These are phyloP conservation scores for Cyprinodon brontotheroides DNA, from an alignment of 2,113 vertebrate species.

Conservation along the genomic window DNA sequence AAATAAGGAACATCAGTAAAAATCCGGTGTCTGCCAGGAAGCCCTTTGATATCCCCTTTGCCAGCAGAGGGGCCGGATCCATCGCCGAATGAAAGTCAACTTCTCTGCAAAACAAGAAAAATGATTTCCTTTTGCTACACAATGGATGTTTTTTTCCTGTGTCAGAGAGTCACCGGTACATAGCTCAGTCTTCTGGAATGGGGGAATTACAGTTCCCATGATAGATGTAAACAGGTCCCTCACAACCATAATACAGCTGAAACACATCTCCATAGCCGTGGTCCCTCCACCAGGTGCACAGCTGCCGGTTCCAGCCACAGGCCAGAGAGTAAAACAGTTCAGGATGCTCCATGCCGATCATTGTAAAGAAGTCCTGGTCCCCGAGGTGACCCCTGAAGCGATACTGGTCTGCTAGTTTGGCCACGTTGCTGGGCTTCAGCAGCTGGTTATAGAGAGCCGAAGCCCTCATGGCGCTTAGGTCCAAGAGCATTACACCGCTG, in stretches of 20 bases:
- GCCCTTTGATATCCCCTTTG: constrained; percentile 27
- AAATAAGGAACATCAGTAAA: neutral
- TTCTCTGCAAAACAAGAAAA: neutral
- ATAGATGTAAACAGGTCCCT: constrained; percentile 88
- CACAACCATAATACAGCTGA: constrained; percentile 88
- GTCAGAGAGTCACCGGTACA: neutral
- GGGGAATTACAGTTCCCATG: constrained; percentile 96
- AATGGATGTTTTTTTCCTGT: neutral
- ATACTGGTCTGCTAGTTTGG: constrained; percentile 87
- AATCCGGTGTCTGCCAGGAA: neutral
- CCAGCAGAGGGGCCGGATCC: constrained; percentile 49
- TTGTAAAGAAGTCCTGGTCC: constrained; percentile 98
- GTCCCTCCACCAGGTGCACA: constrained; percentile 97
- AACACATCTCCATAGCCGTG: constrained; percentile 93
- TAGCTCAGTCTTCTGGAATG: constrained; percentile 85
- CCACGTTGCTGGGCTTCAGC: constrained; percentile 83
- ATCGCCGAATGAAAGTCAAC: constrained; percentile 1
- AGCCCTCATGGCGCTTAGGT: constrained; percentile 89
- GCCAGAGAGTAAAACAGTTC: constrained; percentile 88
- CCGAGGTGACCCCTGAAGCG: constrained; percentile 94
- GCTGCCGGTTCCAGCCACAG: constrained; percentile 96
- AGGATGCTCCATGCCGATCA: constrained; percentile 96
- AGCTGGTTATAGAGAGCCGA: constrained; percentile 89
- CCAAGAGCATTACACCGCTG: constrained; percentile 93
- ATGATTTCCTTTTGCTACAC: neutral